Base-by-base conservation (phyloP, 1,140 invertebrate species). In the Drosophila ohnishii region DNA sequence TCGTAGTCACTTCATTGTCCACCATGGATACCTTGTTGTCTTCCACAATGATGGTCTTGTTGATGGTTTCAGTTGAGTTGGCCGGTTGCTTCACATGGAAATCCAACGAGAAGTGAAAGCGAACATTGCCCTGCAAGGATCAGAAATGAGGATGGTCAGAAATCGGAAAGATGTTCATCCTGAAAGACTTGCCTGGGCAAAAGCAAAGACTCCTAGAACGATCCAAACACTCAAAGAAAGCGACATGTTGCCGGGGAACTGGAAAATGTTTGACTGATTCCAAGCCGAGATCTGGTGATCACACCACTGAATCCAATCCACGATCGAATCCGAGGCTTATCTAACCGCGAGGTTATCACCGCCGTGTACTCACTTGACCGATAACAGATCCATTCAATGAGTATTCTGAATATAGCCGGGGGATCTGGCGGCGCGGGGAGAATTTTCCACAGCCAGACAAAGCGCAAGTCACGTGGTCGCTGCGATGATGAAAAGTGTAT, bases 91-190 rank as follows among this genome's bases (percentile, higher is more conserved):
- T 83, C 3, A 80, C 75, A 51, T 71, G 37, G 32, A 87, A 88
- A 44, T 87, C 80, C 53, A 87, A 19, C 2, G 83, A 28, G 32
- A 88, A 83, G 34, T 84, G 75, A 16, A 87, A 87, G 5, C 60
- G 42, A 7, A 80, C 55, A 16, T 76, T 83, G 5, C 61, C 72
- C 84, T 86, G 48, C 8, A 65, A 55, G 25, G 8, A 35, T 59
- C 9, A 63, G 22, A 39, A n/a, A 25, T 53, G 6, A 10, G 16
- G 45, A 44, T 10, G 5, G 2, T n/a, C 1, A 35, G 19, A 9
- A n/a, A 8, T 10, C 37, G 3, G 6, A 0, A 57, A 8, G 5
- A 37, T 9, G 16, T 22, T 5, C 10, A 19, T 48, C 40, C 9
- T 5, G 5, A 5, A 42, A 35, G 5, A 55, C 76, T 7, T 84